Evolutionary conservation across 1,140 invertebrate species (phyloP).

Genomic region (Rhopalosiphum maidis): DNA sequence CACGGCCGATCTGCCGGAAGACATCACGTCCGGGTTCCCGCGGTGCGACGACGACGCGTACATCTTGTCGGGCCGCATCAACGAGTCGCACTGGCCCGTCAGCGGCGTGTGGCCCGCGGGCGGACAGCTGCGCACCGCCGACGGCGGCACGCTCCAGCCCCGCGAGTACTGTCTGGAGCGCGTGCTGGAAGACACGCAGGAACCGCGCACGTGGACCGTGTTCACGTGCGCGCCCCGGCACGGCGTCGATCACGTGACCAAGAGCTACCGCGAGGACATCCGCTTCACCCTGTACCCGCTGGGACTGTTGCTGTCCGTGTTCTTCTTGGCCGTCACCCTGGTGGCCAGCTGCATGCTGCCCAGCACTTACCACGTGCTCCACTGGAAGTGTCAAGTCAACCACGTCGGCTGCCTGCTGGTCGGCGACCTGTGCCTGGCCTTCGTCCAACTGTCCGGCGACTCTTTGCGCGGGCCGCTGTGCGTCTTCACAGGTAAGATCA

Average conservation of each 20-base stretch:
- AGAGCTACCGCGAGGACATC: slow-evolving; percentile 64
- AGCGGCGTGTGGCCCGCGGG: slow-evolving; percentile 64
- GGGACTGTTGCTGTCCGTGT: slow-evolving; percentile 76
- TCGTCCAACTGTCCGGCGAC: slow-evolving; percentile 72
- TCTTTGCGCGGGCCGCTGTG: slow-evolving; percentile 67
- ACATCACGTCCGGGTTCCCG: slow-evolving; percentile 65
- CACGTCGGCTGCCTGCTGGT: slow-evolving; percentile 80
- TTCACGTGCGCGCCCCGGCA: slow-evolving; percentile 70
- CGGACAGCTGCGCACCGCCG: slow-evolving; percentile 62
- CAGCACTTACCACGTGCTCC: slow-evolving; percentile 80
- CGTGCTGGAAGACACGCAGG: slow-evolving; percentile 64
- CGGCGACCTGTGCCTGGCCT: slow-evolving; percentile 77
- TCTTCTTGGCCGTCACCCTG: slow-evolving; percentile 79
- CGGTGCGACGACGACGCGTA: slow-evolving; percentile 62
- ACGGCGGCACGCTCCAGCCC: slow-evolving; percentile 64
- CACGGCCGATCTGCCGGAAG: slow-evolving; percentile 55
- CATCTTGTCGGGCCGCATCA: slow-evolving; percentile 65
- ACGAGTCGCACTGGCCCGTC: slow-evolving; percentile 62
- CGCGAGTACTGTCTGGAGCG: slow-evolving; percentile 71
- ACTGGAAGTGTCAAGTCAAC: slow-evolving; percentile 84
- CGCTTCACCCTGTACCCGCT: slow-evolving; percentile 74
- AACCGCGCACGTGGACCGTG: slow-evolving; percentile 65
- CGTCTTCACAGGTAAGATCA: slow-evolving; percentile 71
- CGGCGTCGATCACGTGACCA: slow-evolving; percentile 64
- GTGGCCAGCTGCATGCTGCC: slow-evolving; percentile 77